These are phyloP conservation scores for Halcyon chelicuti DNA, from an alignment of 2,797 vertebrate genomes.

Conservation along the genomic window DNA sequence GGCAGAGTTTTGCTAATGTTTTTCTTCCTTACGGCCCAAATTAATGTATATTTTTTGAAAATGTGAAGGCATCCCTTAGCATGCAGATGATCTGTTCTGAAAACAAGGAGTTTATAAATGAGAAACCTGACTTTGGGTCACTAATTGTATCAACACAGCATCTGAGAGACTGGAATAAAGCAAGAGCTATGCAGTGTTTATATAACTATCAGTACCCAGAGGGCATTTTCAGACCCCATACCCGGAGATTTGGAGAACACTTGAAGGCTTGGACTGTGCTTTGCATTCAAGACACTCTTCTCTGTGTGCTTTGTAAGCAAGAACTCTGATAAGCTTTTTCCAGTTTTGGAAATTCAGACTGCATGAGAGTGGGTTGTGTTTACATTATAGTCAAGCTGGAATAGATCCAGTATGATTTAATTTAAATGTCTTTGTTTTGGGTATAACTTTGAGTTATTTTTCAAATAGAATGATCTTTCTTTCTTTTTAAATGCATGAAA, in stretches of 20 bases:
- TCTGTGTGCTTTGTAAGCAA: constrained; percentile 60
- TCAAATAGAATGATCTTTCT: constrained; percentile 43
- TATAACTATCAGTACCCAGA: constrained; percentile 25
- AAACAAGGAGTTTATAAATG: constrained; percentile 5
- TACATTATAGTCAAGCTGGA: constrained; percentile 52
- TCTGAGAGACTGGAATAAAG: constrained; percentile 31
- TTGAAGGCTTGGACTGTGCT: constrained; percentile 41
- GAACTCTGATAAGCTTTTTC: constrained; percentile 56
- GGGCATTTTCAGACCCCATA: constrained; percentile 21
- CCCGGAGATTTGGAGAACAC: constrained; percentile 15
- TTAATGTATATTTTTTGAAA: neutral
- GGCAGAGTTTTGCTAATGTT: neutral
- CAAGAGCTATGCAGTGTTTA: constrained; percentile 7
- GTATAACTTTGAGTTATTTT: constrained; percentile 60
- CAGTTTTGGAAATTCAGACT: constrained; percentile 59
- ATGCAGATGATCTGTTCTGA: constrained; percentile 24
- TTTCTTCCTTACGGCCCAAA: neutral
- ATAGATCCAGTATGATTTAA: constrained; percentile 49
- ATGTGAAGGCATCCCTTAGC: neutral
- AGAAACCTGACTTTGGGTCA: neutral
- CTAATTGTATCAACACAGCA: constrained; percentile 25
- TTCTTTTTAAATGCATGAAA: constrained; percentile 5
- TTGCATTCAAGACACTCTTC: constrained; percentile 45
- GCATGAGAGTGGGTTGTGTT: constrained; percentile 32
- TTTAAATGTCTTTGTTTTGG: constrained; percentile 66